Evolutionary conservation across 2,888 invertebrate species (phyloP).

Genomic region (Perithous albicinctus): DNA sequence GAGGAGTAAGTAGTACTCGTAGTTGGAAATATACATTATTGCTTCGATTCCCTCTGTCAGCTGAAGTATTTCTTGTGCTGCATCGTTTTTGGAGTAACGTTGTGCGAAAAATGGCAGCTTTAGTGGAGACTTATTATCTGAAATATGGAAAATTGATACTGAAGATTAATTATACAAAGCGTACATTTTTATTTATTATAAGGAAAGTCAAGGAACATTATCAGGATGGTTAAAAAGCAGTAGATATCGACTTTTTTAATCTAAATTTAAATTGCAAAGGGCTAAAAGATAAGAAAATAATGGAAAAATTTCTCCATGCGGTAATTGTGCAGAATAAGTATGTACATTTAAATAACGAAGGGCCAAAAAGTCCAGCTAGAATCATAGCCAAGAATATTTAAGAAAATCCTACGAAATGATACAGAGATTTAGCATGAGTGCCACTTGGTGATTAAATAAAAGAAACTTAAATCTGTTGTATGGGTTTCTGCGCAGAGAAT

Average conservation of each 20-base stretch:
- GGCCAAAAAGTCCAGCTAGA: background rate
- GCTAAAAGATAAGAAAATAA: too few species aligned
- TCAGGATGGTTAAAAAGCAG: too few species aligned
- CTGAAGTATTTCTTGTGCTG: background rate
- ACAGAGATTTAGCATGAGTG: background rate
- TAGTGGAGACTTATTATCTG: constrained; percentile 29
- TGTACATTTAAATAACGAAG: background rate
- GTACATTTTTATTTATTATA: background rate
- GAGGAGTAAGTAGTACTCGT: constrained; percentile 88
- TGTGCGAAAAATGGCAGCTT: background rate
- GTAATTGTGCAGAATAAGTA: background rate
- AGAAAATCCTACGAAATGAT: background rate
- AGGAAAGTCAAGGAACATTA: background rate
- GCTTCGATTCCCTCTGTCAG: constrained; percentile 44
- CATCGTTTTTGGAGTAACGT: background rate
- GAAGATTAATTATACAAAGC: background rate
- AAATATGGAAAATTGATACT: constrained; percentile 45
- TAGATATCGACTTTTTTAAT: too few species aligned
- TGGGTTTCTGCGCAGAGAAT: too few species aligned
- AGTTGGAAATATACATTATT: constrained; percentile 78
- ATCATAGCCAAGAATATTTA: background rate
- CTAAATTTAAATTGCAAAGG: too few species aligned
- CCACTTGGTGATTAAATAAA: too few species aligned
- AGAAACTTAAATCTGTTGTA: too few species aligned
- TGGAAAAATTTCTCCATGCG: background rate